Evolutionary conservation across 1,140 invertebrate species (phyloP), one percentile per base, ranked within the genome.

Genomic region (Drosophila erecta): DNA sequence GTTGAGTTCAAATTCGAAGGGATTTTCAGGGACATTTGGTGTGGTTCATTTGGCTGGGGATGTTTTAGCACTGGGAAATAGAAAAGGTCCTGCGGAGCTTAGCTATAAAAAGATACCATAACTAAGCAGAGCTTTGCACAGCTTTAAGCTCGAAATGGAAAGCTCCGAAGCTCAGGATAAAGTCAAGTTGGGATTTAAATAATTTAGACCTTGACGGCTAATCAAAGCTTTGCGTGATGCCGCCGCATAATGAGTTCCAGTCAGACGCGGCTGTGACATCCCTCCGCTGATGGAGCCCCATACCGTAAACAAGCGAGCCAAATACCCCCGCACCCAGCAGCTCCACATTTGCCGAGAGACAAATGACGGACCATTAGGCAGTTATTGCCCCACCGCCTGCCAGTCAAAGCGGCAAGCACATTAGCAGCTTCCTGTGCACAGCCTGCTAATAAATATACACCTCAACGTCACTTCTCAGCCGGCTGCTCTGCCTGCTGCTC

Each of bases 361-460:
- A 86, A 86, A 86, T 86, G 81, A 86, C 83, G 76, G 50, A 55
- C 81, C 81, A 86, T 85, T 85, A 85, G 75, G 74, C 74, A 77
- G 74, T 86, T 81, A 85, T 86, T 81, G 81, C 81, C 67, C 65
- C 83, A 67, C 62, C 81, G 81, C 67, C 81, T 77, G 77, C 60
- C 70, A 76, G 83, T 73, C 79, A 79, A 85, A 79, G 72, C 81
- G 71, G 74, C 84, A 85, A 86, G 79, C 79, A 86, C 81, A 86
- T 86, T 86, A 86, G 83, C 81, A 86, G 79, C 81, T 85, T 85
- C 74, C 78, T 76, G 83, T 50, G 61, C 54, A 71, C 66, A 85
- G 78, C 43, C 81, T 69, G 64, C 79, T 81, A 67, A 85, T 85
- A 85, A 87, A 85, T 85, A 86, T 74, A 81, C 83, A 85, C 74